Base-by-base conservation (phyloP, 2,888 invertebrate genomes). In the Zaprionus bogoriensis region DNA sequence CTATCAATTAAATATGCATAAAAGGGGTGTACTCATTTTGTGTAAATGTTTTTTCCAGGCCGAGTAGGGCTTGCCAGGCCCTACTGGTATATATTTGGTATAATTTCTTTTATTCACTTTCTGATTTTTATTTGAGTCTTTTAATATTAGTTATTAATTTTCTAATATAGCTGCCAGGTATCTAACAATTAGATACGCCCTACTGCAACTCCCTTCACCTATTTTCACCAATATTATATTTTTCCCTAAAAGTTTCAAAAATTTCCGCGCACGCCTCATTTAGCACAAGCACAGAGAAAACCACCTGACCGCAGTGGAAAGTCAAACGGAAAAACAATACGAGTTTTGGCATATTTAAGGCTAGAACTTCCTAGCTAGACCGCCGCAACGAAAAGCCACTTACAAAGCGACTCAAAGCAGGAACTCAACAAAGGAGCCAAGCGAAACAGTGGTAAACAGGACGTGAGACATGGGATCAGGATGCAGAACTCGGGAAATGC, bases 401-500 rank as follows among this genome's bases (percentile, higher is more conserved):
- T 53, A 62, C 32, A 45, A 61, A 52, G n/a, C 41, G 36, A 73
- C 52, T 58, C 44, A 66, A 67, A 57, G 50, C 22, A 12, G 62
- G 51, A 45, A 46, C 64, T 67, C 48, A 53, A 44, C 44, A 22
- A 42, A 61, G 61, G 12, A 23, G 23, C 27, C 27, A 32, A n/a
- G n/a, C n/a, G 32, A 12, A 2, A 32, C 32, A 27, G 9, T 9
- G 27, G 10, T 10, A 17, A 39, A 39, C 38, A 17, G 38, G 38
- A 36, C 9, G 54, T 41, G 25, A 28, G 32, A 10, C 10, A 42
- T 20, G 23, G 20, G 46, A 55, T 42, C 73, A 45, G 50, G 27
- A 55, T 52, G 48, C 58, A 50, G 27, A 57, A 38, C 55, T 52
- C 55, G 65, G 81, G 60, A 77, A 70, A 62, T 79, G 84, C 81